Base-by-base conservation (phyloP, 2,888 invertebrate genomes). In the Chrysodeixis includens region DNA sequence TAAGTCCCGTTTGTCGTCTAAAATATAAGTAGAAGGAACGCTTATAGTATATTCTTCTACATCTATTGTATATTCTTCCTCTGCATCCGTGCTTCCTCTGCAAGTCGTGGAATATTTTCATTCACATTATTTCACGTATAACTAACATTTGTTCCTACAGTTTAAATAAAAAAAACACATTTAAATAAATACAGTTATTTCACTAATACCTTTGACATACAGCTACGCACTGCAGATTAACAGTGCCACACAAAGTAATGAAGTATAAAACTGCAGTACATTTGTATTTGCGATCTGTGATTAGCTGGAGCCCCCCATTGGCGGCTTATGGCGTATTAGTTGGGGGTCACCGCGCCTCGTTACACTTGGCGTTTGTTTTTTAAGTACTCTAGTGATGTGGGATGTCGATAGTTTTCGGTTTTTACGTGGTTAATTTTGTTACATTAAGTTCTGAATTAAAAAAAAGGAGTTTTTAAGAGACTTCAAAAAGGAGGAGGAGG, bases 251-350 rank as follows among this genome's bases (percentile, higher is more conserved):
- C 68, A 44, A 70, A 58, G 59, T 69, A 68, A 66, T 65, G 66
- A 57, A 68, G 58, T 70, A 67, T 66, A 69, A 76, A 76, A 70
- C 52, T 59, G 64, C 62, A 57, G 51, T 67, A 66, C 66, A 66
- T 69, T 77, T 74, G 67, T 65, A 26, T 26, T 26, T 26, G 6
- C n/a, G 6, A 67, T 53, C 52, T 55, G 61, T 62, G 71, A 76
- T 76, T 76, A 74, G 60, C 77, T 62, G 20, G 64, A 69, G 61
- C 58, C 57, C 62, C 66, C 81, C 58, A 44, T 40, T 55, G 14
- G 58, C 51, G 49, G 71, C 71, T 80, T 80, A 69, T 61, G 44
- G 69, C 62, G 74, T n/a, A 78, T 80, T 77, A 80, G 49, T 20
- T 62, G 30, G 62, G 81, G 81, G 81, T 78, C 78, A 78, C 71